These are phyloP conservation scores for Troides helena DNA, from an alignment of 2,888 invertebrate species.

Conservation along the genomic window DNA sequence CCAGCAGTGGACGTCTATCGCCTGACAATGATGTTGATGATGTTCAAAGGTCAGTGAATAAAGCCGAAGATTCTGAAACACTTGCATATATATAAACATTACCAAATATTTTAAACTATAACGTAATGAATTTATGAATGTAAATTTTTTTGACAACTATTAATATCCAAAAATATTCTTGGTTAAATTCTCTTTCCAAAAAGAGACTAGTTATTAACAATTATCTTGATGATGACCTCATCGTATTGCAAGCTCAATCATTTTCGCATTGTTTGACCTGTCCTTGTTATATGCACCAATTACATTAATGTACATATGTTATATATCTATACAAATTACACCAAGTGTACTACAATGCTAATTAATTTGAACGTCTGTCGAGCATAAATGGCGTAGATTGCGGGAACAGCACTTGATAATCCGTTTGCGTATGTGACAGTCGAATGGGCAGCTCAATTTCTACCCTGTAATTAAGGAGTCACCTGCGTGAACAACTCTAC, in stretches of 20 bases:
- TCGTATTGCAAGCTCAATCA: neutral
- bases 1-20: too few species aligned
- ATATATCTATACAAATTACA: neutral
- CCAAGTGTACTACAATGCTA: conserved; percentile 9
- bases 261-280: neutral
- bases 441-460: conserved; percentile 76
- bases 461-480: conserved; percentile 76
- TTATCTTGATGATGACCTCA: neutral
- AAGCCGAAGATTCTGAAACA: too few species aligned
- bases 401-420: conserved; percentile 65
- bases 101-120: too few species aligned
- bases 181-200: neutral
- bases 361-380: conserved; percentile 38
- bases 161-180: too few species aligned
- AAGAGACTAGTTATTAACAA: neutral
- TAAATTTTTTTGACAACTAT: too few species aligned
- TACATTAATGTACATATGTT: neutral
- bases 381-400: conserved; percentile 42
- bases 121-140: too few species aligned
- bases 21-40: too few species aligned
- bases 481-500: conserved; percentile 77
- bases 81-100: too few species aligned
- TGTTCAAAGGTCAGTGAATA: too few species aligned
- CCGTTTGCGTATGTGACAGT: conserved; percentile 72
- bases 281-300: neutral